Evolutionary conservation across 2,113 vertebrate species (phyloP).

Genomic region (Sus scrofa): T2T-Sscrofa CM000812.6:83818501-83819000

Average conservation of each 20-base stretch:
- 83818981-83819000: slow-evolving; percentile 11
- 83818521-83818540: too few species aligned
- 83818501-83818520: too few species aligned
- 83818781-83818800: not conserved
- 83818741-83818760: not conserved
- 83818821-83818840: not conserved
- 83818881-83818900: slow-evolving; percentile 34
- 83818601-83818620: too few species aligned
- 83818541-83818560: too few species aligned
- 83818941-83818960: not conserved
- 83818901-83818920: slow-evolving; percentile 10
- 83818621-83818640: not conserved
- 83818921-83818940: slow-evolving; percentile 41
- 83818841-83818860: slow-evolving; percentile 23
- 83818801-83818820: slow-evolving; percentile 2
- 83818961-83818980: slow-evolving; percentile 45
- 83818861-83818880: slow-evolving; percentile 27
- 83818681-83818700: not conserved
- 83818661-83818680: not conserved
- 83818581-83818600: too few species aligned
- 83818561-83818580: too few species aligned
- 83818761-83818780: not conserved
- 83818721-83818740: not conserved
- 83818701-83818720: not conserved
- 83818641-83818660: not conserved